A percentile compares a stretch with the other conserved stretches of the same genome.
phyloP scores from a whole-genome alignment of 2,113 vertebrate genomes.

The Ploceus nigricollis region DNA sequence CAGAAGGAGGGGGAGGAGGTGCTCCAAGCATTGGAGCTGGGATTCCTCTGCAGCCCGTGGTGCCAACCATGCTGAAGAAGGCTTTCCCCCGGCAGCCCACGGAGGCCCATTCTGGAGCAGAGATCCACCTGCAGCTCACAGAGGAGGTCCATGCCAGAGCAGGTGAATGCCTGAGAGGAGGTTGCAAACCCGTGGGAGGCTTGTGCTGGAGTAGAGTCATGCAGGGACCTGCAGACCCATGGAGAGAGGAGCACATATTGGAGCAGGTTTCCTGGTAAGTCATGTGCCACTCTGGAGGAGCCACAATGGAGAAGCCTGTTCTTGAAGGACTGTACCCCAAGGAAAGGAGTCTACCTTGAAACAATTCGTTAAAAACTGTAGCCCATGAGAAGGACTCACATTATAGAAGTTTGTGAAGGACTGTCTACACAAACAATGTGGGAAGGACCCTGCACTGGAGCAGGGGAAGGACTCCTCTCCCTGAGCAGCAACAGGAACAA shows the following conservation, averaged over 20 bases:
- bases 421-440: background rate
- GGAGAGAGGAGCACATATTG: background rate
- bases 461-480: background rate
- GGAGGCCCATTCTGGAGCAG: background rate
- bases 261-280: background rate
- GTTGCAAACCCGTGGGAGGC: background rate
- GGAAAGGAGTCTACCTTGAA: background rate
- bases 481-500: background rate
- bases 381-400: background rate
- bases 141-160: background rate
- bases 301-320: background rate
- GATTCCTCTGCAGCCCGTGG: rapidly evolving
- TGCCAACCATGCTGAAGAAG: background rate
- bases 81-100: background rate
- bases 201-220: background rate
- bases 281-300: background rate
- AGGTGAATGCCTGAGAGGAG: background rate
- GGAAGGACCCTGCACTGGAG: background rate
- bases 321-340: background rate
- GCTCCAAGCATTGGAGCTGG: background rate
- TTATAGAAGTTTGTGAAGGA: background rate
- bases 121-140: background rate
- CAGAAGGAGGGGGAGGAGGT: background rate
- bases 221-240: background rate
- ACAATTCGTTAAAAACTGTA: background rate